Percentiles rank a stretch among this genome's conserved stretches.
Evolutionary conservation across 1,140 invertebrate genomes (phyloP).

Genomic region (Oryctes rhinoceros): DNA sequence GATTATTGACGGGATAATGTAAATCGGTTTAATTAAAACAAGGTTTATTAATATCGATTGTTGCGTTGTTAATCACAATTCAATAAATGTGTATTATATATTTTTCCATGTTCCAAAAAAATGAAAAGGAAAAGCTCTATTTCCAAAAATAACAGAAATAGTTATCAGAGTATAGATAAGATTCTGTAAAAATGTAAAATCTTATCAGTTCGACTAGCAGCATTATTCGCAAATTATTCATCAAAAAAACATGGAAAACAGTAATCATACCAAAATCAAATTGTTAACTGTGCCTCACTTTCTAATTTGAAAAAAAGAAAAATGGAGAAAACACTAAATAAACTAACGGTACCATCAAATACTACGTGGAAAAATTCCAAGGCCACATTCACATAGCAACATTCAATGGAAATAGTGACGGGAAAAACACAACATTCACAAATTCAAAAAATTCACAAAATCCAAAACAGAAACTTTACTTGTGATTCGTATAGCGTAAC

Average conservation of each 20-base stretch:
- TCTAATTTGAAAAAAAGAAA: constrained; percentile 12
- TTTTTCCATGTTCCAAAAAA: not conserved
- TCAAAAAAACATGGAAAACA: not conserved
- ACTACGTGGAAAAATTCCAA: constrained; percentile 37
- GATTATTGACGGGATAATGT: too few species aligned
- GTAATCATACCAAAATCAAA: not conserved
- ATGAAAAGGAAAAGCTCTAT: not conserved
- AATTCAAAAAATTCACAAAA: constrained; percentile 29
- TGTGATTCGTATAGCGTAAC: not conserved
- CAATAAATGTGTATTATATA: not conserved
- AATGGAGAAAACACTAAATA: constrained; percentile 6
- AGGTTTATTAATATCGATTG: too few species aligned
- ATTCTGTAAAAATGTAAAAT: not conserved
- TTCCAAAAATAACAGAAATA: not conserved
- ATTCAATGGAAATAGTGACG: constrained; percentile 23
- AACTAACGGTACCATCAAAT: constrained; percentile 18
- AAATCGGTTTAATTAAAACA: too few species aligned
- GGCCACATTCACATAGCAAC: constrained; percentile 35
- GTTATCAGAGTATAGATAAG: constrained; percentile 11
- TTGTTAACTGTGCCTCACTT: not conserved
- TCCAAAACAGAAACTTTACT: constrained; percentile 31
- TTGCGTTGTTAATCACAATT: too few species aligned
- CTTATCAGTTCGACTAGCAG: not conserved
- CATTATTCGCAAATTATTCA: constrained; percentile 12
- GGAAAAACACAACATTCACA: constrained; percentile 28